These are phyloP conservation scores for Turritopsis dohrnii DNA, from an alignment of 30 jellyfish, hydroid and myxozoan species.

Conservation along the genomic window DNA sequence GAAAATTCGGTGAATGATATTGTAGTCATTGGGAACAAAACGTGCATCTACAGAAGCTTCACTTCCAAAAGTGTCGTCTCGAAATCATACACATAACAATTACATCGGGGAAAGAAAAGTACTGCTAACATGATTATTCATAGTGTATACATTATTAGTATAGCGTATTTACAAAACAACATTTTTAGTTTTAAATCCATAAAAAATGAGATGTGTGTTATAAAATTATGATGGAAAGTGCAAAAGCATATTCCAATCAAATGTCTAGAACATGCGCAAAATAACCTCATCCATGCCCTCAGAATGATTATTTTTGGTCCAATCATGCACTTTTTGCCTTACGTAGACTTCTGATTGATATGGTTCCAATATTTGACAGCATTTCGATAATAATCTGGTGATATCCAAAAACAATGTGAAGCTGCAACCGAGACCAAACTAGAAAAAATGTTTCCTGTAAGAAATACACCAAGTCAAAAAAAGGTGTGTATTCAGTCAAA, in stretches of 20 bases:
- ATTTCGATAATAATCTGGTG: constrained; percentile 52
- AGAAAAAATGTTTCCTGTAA: background rate
- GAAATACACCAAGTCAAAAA: background rate
- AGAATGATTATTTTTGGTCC: background rate
- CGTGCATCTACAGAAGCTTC: too few species aligned
- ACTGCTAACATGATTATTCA: too few species aligned
- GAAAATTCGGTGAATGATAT: too few species aligned
- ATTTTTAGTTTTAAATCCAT: background rate
- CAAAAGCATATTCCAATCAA: background rate
- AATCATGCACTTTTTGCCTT: background rate
- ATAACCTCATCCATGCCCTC: background rate
- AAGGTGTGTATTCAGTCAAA: too few species aligned
- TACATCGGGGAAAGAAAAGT: too few species aligned
- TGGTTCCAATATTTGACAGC: constrained; percentile 35
- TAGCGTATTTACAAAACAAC: background rate
- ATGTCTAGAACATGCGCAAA: background rate
- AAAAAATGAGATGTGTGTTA: background rate
- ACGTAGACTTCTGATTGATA: constrained; percentile 9
- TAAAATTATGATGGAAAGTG: background rate
- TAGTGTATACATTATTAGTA: background rate
- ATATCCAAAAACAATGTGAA: constrained; percentile 70
- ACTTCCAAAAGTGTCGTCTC: too few species aligned
- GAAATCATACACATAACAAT: too few species aligned
- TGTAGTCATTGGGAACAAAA: too few species aligned
- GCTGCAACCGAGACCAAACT: constrained; percentile 62